These are phyloP conservation scores for Congeria kusceri DNA, from an alignment of 2,888 invertebrate species.

Conservation along the genomic window DNA sequence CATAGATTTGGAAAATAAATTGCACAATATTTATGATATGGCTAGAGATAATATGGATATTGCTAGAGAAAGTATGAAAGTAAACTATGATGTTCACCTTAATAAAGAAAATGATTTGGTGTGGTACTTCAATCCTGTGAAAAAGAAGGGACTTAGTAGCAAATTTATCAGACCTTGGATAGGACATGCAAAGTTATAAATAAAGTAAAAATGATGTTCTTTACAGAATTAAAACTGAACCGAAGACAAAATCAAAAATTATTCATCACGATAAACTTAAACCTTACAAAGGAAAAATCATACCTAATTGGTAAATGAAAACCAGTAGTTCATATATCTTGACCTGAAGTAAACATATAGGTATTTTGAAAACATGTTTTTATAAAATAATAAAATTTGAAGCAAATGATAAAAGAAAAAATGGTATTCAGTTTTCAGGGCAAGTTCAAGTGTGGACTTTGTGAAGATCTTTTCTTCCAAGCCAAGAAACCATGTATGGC, in stretches of 20 bases:
- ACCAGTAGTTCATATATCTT: too few species aligned
- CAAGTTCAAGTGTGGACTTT: too few species aligned
- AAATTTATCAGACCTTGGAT: conserved; percentile 41
- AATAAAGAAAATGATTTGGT: conserved; percentile 17
- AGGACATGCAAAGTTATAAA: conserved; percentile 24
- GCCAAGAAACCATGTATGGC: conserved; percentile 7
- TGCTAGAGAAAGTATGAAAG: conserved; percentile 27
- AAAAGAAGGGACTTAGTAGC: conserved; percentile 21
- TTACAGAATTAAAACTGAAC: conserved; percentile 26
- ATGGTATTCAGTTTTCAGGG: too few species aligned
- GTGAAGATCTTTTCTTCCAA: background rate
- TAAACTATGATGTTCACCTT: conserved; percentile 17
- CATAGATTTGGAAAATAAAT: conserved; percentile 18
- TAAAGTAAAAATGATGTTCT: conserved; percentile 37
- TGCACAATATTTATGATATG: conserved; percentile 12
- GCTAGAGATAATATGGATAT: conserved; percentile 19
- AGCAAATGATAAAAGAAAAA: too few species aligned
- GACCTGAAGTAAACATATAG: background rate
- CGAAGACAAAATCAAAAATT: conserved; percentile 21
- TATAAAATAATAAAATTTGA: too few species aligned
- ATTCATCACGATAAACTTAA: conserved; percentile 42
- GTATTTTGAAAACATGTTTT: too few species aligned
- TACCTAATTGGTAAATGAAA: too few species aligned
- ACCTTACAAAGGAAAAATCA: conserved; percentile 11
- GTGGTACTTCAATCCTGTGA: conserved; percentile 29